Evolutionary conservation across 1,140 invertebrate species (phyloP), one percentile per base, ranked within the genome.

Genomic region (Daktulosphaira vitifoliae): DNA sequence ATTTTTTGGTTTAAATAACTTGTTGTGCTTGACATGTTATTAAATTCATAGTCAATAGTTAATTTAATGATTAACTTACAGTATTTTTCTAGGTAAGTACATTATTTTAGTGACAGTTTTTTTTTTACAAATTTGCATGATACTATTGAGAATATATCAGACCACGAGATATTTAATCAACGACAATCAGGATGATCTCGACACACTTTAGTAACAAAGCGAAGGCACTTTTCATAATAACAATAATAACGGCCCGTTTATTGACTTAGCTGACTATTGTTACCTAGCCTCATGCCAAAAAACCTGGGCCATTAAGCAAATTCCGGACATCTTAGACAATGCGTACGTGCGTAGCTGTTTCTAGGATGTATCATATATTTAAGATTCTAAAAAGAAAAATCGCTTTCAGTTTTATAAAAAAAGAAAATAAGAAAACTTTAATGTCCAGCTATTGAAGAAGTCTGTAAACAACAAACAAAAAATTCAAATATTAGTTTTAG

Each of bases 241-340:
- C 38, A 18, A 59, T 59, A 44, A 44, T 44, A 44, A 44, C 39
- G 23, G 23, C 54, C 54, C 7, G 42, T 62, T 48, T 62, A 46
- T 62, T 62, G 56, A 62, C 56, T 48, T 48, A 18, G 39, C 54
- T 11, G 16, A 39, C 56, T 39, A 62, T 62, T 62, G 56, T 62
- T 48, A 39, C 16, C 11, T 2, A 20, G 18, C 26, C 29, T 48
- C 42, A 18, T 46, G 25, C 9, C 26, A 15, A 33, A 16, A n/a
- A 44, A 18, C n/a, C 11, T 38, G 8, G 7, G 22, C 54, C 16
- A 62, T 48, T 48, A 62, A 48, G 18, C 56, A 33, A 62, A 62
- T 62, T 62, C 56, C 56, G 25, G 18, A 46, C 56, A 39, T 20
- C 54, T 15, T 33, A 48, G 42, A 62, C 56, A 62, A 62, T 62